Evolutionary conservation across 2,113 vertebrate species (phyloP).

Genomic region (Coracopsis vasa): DNA sequence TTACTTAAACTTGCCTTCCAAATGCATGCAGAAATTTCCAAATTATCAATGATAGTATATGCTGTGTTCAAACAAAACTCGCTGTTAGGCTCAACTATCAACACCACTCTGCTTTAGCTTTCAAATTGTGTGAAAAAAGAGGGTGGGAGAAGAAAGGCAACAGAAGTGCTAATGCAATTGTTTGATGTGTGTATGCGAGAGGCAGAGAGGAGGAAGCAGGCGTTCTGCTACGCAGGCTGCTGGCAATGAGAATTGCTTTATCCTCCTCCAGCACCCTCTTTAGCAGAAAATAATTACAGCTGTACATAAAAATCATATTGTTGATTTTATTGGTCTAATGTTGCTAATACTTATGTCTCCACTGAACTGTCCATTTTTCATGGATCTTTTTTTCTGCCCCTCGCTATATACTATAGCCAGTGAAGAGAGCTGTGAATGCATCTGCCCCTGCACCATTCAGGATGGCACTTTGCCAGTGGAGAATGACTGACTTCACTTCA

Average conservation of each 20-base stretch:
- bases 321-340: conserved; percentile 26
- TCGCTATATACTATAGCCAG: accelerated
- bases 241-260: not conserved
- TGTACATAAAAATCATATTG: not conserved
- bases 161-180: conserved; percentile 37
- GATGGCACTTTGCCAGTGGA: conserved; percentile 20
- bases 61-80: conserved; percentile 30
- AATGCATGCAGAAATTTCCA: not conserved
- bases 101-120: conserved; percentile 18
- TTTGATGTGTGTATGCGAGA: not conserved
- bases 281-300: conserved; percentile 32
- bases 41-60: not conserved
- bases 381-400: not conserved
- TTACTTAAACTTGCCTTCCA: not conserved
- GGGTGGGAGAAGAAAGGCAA: conserved; percentile 34
- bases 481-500: conserved; percentile 36
- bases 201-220: not conserved
- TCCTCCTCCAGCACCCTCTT: not conserved
- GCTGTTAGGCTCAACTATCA: conserved; percentile 45
- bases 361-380: not conserved
- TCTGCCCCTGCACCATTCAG: not conserved
- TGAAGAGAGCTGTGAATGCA: not conserved
- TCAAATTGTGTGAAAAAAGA: conserved; percentile 2
- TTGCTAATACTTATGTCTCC: not conserved
- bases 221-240: not conserved